Evolutionary conservation across 2,797 vertebrate species (phyloP), one percentile per base, ranked within the genome.

Genomic region (Scolopax rusticola): DNA sequence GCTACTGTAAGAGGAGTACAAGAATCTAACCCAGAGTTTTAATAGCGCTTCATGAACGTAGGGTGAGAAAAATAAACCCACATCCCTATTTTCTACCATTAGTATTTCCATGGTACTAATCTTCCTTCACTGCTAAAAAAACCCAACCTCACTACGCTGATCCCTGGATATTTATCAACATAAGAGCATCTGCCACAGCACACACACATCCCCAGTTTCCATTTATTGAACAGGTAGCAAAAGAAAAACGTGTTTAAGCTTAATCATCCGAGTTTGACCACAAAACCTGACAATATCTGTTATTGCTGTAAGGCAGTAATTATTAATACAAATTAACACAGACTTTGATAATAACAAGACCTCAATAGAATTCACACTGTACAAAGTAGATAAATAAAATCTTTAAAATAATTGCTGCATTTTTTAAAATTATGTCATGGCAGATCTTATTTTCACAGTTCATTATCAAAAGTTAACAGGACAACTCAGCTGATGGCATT

Each of bases 61-160:
- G 3, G 6, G 7, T 1, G 30, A 5, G 10, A 8, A 25, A 25
- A 59, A 59, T 36, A 24, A 24, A 12, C 11, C 1, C 51, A 68
- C 38, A 73, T 13, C 61, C 25, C 5, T 64, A 57, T 84, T 88
- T 88, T 54, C 32, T 33, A 65, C 27, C 32, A 47, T 12, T 28
- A 11, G 5, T 12, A 36, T 5, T 71, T 71, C 15, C 38, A 11
- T 2, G 48, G 19, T n/a, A 32, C 10, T 43, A 18, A 16, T 24
- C 12, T 59, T 19, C 8, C 27, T 43, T 53, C 30, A 27, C 15
- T 24, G 32, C 27, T 14, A 13, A 12, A 24, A 15, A 54, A 32
- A 77, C 15, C 38, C 38, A n/a, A 3, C 5, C 24, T 84, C 67
- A n/a, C 47, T 16, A 4, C 0, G 1, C 30, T 67, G 68, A 53